These are phyloP conservation scores for Glaucidium brasilianum DNA, from an alignment of 2,113 vertebrate species.

Conservation along the genomic window DNA sequence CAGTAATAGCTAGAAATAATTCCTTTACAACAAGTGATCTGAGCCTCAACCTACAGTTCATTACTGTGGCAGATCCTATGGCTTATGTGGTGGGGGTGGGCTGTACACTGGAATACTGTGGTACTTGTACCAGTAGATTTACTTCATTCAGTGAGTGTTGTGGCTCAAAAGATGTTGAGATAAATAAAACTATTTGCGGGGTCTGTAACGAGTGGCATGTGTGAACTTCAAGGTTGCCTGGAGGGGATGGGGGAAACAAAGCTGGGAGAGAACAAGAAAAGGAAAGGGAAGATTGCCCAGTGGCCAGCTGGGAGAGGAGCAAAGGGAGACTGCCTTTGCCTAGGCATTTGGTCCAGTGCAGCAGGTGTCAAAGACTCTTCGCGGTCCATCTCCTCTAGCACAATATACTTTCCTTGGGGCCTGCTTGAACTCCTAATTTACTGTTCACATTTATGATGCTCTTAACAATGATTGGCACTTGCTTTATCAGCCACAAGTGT, in stretches of 20 bases:
- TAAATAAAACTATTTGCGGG: neutral
- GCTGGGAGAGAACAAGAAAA: neutral
- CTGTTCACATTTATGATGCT: neutral
- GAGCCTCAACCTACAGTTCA: neutral
- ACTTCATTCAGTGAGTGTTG: neutral
- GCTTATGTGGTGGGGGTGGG: neutral
- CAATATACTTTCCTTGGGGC: neutral
- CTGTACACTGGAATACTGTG: neutral
- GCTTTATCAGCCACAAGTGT: neutral
- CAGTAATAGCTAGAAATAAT: neutral
- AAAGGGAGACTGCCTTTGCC: neutral
- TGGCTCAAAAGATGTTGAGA: neutral
- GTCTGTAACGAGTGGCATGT: accelerated
- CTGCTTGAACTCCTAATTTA: neutral
- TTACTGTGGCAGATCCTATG: neutral
- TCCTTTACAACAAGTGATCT: neutral
- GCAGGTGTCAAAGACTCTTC: neutral
- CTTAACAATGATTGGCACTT: neutral
- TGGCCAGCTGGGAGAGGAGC: neutral
- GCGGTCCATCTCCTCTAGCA: neutral
- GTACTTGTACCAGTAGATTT: neutral
- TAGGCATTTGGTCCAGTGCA: neutral
- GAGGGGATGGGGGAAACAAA: neutral
- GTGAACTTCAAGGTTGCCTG: neutral
- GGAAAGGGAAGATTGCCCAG: neutral